Evolutionary conservation across 2,797 vertebrate species (phyloP).

Genomic region (Aeoliscus strigatus): DNA sequence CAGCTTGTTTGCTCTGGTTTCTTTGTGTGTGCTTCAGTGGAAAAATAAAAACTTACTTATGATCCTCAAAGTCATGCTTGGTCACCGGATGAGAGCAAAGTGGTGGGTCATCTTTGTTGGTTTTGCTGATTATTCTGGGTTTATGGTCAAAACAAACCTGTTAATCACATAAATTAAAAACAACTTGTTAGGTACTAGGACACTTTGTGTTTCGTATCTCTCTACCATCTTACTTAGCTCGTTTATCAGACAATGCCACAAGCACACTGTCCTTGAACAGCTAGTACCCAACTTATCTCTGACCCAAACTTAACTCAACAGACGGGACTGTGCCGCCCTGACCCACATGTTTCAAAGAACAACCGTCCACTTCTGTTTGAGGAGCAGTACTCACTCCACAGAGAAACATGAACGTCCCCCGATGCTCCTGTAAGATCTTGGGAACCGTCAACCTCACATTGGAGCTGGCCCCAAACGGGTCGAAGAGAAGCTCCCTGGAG

Average conservation of each 20-base stretch:
- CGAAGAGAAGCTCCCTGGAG: constrained; percentile 87
- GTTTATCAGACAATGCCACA: too few species aligned
- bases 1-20: not conserved
- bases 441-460: constrained; percentile 84
- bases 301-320: too few species aligned
- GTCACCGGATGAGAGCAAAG: constrained; percentile 92
- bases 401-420: constrained; percentile 94
- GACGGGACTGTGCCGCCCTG: too few species aligned
- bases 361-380: too few species aligned
- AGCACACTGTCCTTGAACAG: too few species aligned
- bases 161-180: constrained; percentile 18
- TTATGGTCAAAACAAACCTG: constrained; percentile 99
- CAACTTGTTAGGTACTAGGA: not conserved
- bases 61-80: constrained; percentile 90
- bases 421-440: constrained; percentile 90
- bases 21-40: not conserved
- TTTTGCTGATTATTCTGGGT: constrained; percentile 98
- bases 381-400: constrained; percentile 80
- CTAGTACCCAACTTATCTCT: too few species aligned
- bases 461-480: constrained; percentile 77
- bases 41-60: constrained; percentile 81
- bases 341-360: too few species aligned
- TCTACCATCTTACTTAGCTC: too few species aligned
- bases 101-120: constrained; percentile 88
- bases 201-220: too few species aligned